A percentile compares a stretch with the other conserved stretches of the same genome.
phyloP scores from a whole-genome alignment of 2,113 vertebrate species.

The Melanocharis versteri region DNA sequence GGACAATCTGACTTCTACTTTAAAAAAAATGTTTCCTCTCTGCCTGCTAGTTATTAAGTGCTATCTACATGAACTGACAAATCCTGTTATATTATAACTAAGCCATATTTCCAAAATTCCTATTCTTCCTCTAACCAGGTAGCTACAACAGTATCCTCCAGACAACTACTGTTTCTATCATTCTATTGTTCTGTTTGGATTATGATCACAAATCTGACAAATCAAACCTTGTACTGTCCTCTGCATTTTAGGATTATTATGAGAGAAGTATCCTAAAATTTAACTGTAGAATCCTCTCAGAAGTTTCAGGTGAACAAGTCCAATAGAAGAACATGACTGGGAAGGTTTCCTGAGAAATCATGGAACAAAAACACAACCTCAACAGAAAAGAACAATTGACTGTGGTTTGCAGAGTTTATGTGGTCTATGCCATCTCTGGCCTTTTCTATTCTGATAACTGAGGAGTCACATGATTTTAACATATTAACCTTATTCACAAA shows the following conservation, averaged over 20 bases:
- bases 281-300: not conserved
- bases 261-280: not conserved
- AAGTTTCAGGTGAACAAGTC: not conserved
- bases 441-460: not conserved
- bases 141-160: not conserved
- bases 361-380: accelerated
- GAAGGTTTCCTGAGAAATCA: not conserved
- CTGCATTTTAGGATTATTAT: not conserved
- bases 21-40: not conserved
- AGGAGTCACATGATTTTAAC: not conserved
- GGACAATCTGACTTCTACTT: not conserved
- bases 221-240: not conserved
- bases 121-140: not conserved
- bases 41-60: not conserved
- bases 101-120: not conserved
- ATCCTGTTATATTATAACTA: not conserved
- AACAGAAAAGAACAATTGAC: not conserved
- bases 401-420: not conserved
- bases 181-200: not conserved
- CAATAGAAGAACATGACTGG: not conserved
- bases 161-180: not conserved
- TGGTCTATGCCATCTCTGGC: not conserved
- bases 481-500: not conserved
- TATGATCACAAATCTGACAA: not conserved
- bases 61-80: not conserved